phyloP scores from a whole-genome alignment of 2,113 vertebrate genomes.

The Phylloscopus whistleri region DNA sequence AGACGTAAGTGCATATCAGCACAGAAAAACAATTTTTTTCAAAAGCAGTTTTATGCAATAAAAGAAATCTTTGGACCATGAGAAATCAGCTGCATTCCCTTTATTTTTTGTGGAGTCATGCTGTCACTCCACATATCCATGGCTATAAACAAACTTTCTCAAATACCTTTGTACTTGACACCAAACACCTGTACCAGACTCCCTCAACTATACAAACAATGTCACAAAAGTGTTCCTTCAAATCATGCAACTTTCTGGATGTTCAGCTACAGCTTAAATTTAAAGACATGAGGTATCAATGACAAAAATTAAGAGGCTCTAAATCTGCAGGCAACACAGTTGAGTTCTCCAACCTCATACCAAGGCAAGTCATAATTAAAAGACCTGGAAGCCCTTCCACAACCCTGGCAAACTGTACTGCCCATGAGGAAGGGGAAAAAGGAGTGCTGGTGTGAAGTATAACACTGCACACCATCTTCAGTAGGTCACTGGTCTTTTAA shows the following conservation, averaged over 20 bases:
- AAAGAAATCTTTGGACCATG: background rate
- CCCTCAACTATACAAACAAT: background rate
- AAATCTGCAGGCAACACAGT: background rate
- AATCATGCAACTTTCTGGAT: background rate
- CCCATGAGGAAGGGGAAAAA: background rate
- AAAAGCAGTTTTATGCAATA: background rate
- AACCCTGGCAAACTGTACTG: background rate
- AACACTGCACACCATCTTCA: slow-evolving; percentile 30
- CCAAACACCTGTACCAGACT: background rate
- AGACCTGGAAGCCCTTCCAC: background rate
- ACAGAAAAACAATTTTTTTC: background rate
- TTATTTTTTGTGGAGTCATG: background rate
- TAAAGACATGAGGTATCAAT: background rate
- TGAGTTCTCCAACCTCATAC: background rate
- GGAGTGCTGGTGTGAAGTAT: background rate
- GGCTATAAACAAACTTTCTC: background rate
- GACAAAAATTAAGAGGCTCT: background rate
- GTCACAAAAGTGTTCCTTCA: background rate
- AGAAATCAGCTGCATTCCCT: background rate
- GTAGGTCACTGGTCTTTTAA: slow-evolving; percentile 79
- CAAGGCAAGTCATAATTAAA: slow-evolving; percentile 1
- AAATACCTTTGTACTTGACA: background rate
- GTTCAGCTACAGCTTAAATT: background rate
- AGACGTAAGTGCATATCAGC: fast-evolving
- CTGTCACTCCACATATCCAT: background rate